Evolutionary conservation across 2,113 vertebrate genomes (phyloP).

Genomic region (Burhinus oedicnemus): DNA sequence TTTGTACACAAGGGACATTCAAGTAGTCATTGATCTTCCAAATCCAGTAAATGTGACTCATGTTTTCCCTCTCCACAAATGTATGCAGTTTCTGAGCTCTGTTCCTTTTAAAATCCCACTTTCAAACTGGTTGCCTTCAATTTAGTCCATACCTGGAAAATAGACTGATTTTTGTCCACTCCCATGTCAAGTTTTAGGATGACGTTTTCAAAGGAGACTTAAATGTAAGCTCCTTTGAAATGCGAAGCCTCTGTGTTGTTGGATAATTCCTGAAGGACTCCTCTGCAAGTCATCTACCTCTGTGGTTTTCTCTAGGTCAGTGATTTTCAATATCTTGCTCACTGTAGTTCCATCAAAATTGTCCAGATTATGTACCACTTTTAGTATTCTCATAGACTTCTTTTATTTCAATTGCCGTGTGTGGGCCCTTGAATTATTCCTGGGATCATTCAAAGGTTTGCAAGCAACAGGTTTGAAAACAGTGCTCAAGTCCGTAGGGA

Average conservation of each 20-base stretch:
- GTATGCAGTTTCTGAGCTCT: background rate
- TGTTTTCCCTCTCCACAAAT: background rate
- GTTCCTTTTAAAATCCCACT: background rate
- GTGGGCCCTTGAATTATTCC: background rate
- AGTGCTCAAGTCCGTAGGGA: background rate
- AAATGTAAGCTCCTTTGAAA: slow-evolving; percentile 5
- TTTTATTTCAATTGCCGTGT: background rate
- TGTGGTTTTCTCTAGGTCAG: background rate
- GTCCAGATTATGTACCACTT: background rate
- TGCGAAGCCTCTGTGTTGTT: background rate
- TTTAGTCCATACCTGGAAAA: background rate
- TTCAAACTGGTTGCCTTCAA: background rate
- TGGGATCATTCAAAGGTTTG: background rate
- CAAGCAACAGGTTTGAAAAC: background rate
- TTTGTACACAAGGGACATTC: background rate
- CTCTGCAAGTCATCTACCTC: background rate
- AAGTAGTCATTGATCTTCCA: background rate
- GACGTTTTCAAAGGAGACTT: slow-evolving; percentile 9
- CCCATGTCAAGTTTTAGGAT: background rate
- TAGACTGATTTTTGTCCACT: background rate
- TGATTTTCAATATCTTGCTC: background rate
- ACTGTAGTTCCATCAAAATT: background rate
- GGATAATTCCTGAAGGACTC: background rate
- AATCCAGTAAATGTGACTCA: background rate
- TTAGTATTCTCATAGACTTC: background rate